Evolutionary conservation across 2,888 invertebrate species (phyloP), one percentile per base, ranked within the genome.

Genomic region (Pemphredon lugubris): DNA sequence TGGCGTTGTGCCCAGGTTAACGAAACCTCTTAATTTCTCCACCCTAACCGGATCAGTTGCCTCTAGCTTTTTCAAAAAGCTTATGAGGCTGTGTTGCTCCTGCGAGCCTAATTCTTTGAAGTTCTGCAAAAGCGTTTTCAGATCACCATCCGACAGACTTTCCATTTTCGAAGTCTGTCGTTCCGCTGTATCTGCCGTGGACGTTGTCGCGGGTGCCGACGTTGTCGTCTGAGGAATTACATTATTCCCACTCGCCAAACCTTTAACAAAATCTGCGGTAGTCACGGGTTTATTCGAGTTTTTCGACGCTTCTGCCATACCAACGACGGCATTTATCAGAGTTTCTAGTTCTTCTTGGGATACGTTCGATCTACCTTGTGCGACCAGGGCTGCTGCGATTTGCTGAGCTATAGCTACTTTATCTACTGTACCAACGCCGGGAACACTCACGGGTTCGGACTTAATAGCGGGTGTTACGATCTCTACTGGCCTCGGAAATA

Each of bases 41-140:
- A 96, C 96, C n/a, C 96, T 92, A 39, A 92, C 90, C 0, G 96
- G 95, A 86, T 96, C 94, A 2, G 93, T 93, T 0, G 93, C 93
- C 87, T 96, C 96, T 37, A 96, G 87, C 86, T 96, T 96, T 86
- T 96, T 96, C 66, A 96, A 87, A 85, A 96, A 96, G 0, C 93
- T 94, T 30, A 96, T 96, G 2, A 96, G 91, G 79, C 95, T 94
- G 85, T 95, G 95, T 83, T 96, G 96, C 86, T 96, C 96, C 73
- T 96, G 95, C 0, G 93, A 93, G 0, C 94, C 94, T 11, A 96
- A 89, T 82, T 96, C 95, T 86, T 95, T 95, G 79, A 95, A 95
- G 85, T 96, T 96, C 87, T 95, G 95, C 60, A 96, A 87, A 0
- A 96, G 89, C 0, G 95, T 94, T 86, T 96, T 95, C 47, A 96